A percentile compares a stretch with the other conserved stretches of the same genome.
phyloP scores from a whole-genome alignment of 37 sponge, comb jelly and placozoan genomes.

The Amphimedon queenslandica region DNA sequence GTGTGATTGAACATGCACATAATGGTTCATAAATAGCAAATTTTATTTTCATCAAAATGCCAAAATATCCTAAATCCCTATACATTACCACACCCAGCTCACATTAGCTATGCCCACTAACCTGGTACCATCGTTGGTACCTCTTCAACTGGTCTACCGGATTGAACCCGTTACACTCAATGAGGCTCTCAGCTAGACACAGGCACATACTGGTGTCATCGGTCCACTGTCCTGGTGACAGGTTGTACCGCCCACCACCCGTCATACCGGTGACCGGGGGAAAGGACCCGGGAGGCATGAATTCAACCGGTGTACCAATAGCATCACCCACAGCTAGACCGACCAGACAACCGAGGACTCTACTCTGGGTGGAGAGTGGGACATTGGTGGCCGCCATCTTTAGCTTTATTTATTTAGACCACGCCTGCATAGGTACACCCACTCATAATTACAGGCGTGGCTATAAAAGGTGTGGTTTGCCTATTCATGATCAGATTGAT shows the following conservation, averaged over 20 bases:
- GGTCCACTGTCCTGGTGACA: constrained; percentile 93
- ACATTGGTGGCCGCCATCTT: too few species aligned
- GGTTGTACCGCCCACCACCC: constrained; percentile 78
- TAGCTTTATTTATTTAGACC: too few species aligned
- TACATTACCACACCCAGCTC: background rate
- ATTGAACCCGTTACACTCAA: constrained; percentile 77
- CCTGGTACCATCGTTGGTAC: constrained; percentile 80
- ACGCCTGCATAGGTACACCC: too few species aligned
- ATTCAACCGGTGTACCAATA: constrained; percentile 82
- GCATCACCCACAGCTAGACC: constrained; percentile 91
- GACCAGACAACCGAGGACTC: constrained; percentile 53
- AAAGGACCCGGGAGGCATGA: constrained; percentile 73
- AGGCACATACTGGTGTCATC: constrained; percentile 93
- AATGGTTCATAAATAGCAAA: too few species aligned
- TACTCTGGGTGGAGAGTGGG: too few species aligned
- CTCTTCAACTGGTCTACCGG: constrained; percentile 59
- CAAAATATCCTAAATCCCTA: background rate
- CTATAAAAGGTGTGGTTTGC: too few species aligned
- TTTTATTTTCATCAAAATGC: background rate
- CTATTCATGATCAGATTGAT: too few species aligned
- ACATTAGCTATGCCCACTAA: too few species aligned
- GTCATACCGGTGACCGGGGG: constrained; percentile 63
- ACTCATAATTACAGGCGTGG: too few species aligned
- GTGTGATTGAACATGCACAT: too few species aligned
- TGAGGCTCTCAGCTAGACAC: constrained; percentile 86